These are phyloP conservation scores for Heliangelus exortis DNA, from an alignment of 2,797 vertebrate genomes.

Conservation along the genomic window DNA sequence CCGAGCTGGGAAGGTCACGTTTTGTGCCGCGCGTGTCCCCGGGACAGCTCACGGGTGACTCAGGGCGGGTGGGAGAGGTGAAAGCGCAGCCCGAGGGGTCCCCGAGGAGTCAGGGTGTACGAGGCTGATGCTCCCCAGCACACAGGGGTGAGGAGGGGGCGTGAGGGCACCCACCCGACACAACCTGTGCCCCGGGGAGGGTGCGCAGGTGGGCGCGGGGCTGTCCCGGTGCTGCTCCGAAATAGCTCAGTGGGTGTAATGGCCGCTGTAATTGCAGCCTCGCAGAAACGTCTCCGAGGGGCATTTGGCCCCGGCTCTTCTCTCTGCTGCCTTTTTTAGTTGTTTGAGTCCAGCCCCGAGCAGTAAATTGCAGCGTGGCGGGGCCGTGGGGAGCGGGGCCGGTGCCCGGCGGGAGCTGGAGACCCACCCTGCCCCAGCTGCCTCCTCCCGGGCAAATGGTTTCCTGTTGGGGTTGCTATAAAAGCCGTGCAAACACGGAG, in stretches of 20 bases:
- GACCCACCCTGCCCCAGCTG: neutral
- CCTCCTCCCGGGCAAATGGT: neutral
- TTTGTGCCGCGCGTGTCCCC: neutral
- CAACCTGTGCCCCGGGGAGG: neutral
- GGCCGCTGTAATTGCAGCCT: constrained; percentile 35
- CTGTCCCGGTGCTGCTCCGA: neutral
- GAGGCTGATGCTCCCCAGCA: fast-evolving
- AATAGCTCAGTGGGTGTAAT: constrained; percentile 59
- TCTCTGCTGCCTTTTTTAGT: constrained; percentile 58
- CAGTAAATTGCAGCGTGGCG: constrained; percentile 28
- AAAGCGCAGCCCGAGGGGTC: neutral
- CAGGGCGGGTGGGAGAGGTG: neutral
- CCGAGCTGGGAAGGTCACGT: neutral
- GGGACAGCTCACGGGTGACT: constrained; percentile 42
- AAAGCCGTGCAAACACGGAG: neutral
- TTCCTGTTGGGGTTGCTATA: constrained; percentile 10
- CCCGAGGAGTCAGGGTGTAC: neutral
- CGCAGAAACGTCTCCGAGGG: neutral
- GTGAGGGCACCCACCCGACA: neutral
- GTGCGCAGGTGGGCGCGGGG: neutral
- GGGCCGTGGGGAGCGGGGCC: neutral
- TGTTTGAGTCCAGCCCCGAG: constrained; percentile 3
- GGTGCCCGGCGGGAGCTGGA: neutral
- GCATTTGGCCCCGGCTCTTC: neutral
- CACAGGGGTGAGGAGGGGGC: fast-evolving